Percentiles rank a stretch among this genome's conserved stretches.
Conservation (phyloP, 2,888 invertebrate genomes). For the Latrodectus elegans region DNA sequence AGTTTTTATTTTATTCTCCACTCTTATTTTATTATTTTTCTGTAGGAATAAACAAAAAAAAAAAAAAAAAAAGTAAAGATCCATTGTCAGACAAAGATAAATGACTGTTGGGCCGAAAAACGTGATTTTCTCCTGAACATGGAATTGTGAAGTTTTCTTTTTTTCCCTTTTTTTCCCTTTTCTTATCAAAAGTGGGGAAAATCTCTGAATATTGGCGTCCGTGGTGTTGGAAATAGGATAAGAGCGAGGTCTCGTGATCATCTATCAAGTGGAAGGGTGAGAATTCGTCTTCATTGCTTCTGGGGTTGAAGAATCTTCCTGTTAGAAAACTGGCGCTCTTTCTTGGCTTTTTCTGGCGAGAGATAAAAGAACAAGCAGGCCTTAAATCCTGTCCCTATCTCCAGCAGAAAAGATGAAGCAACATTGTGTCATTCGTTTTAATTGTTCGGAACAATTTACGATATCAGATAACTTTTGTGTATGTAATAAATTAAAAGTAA, state of each 20-base stretch:
- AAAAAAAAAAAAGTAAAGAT: slow-evolving; percentile 10
- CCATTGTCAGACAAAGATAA: slow-evolving; percentile 52
- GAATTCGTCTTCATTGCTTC: slow-evolving; percentile 32
- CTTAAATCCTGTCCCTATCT: neutral
- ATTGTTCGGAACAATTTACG: no score
- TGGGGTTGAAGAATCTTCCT: neutral
- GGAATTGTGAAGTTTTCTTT: slow-evolving; percentile 24
- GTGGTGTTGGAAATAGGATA: slow-evolving; percentile 31
- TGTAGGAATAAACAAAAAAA: slow-evolving; percentile 8
- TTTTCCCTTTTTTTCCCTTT: slow-evolving; percentile 4
- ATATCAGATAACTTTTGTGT: no score
- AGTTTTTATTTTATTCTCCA: neutral
- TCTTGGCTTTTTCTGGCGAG: neutral
- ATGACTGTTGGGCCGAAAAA: slow-evolving; percentile 41
- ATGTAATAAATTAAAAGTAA: no score
- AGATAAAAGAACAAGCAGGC: neutral
- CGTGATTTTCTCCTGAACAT: slow-evolving; percentile 50
- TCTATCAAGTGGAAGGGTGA: slow-evolving; percentile 38
- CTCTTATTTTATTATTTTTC: neutral
- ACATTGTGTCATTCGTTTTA: no score
- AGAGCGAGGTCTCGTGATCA: slow-evolving; percentile 32
- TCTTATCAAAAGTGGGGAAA: slow-evolving; percentile 46
- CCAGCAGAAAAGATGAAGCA: no score
- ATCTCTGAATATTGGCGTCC: slow-evolving; percentile 41
- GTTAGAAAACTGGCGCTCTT: neutral